A percentile compares a stretch with the other conserved stretches of the same genome.
phyloP scores from a whole-genome alignment of 2,797 vertebrate genomes.

The Thaleichthys pacificus region DNA sequence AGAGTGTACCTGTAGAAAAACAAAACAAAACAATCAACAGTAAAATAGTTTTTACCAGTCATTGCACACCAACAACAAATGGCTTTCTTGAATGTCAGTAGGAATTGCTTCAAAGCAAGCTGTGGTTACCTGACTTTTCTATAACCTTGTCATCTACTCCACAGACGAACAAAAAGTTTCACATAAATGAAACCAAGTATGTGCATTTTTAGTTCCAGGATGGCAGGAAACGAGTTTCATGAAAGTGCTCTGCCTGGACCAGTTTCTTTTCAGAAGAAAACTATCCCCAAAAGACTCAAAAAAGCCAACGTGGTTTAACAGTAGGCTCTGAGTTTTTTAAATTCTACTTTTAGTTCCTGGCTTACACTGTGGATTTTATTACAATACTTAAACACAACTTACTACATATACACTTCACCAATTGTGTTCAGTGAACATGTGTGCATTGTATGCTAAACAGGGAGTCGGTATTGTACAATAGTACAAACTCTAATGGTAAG shows the following conservation, averaged over 20 bases:
- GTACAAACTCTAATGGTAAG: neutral
- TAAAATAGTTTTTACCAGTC: too few species aligned
- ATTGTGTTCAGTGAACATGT: neutral
- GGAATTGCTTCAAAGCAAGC: neutral
- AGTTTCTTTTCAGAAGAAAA: constrained; percentile 17
- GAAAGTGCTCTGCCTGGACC: neutral
- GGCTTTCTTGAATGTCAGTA: neutral
- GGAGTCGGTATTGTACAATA: neutral
- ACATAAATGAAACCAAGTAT: neutral
- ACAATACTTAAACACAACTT: constrained; percentile 35
- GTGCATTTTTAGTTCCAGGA: neutral
- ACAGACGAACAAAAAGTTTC: too few species aligned
- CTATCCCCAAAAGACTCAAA: constrained; percentile 26
- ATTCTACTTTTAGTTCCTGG: constrained; percentile 52
- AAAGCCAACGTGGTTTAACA: constrained; percentile 31
- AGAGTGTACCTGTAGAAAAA: too few species aligned
- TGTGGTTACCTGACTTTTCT: constrained; percentile 35
- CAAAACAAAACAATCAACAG: too few species aligned
- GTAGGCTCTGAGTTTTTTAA: constrained; percentile 19
- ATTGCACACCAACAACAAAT: neutral
- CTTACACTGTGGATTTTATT: constrained; percentile 58
- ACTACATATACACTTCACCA: neutral
- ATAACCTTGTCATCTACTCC: constrained; percentile 27
- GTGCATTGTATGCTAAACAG: neutral
- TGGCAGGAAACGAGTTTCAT: neutral